phyloP scores from a whole-genome alignment of 2,797 vertebrate species.

The Holocentrus rufus region DNA sequence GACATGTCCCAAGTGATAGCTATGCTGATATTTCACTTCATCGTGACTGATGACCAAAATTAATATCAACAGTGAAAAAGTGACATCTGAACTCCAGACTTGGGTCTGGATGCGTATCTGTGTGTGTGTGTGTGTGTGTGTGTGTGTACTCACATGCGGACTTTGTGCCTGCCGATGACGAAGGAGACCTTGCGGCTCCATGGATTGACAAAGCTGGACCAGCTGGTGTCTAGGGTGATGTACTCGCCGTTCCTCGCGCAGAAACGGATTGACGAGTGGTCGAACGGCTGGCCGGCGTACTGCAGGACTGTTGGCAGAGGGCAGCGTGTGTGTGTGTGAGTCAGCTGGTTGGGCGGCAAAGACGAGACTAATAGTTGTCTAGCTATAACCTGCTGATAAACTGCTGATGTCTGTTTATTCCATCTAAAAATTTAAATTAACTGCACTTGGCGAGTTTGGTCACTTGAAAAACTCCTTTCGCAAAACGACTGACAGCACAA shows the following conservation, averaged over 20 bases:
- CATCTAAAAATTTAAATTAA: too few species aligned
- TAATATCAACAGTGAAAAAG: too few species aligned
- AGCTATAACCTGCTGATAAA: too few species aligned
- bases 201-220: slow-evolving; percentile 98
- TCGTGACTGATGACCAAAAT: too few species aligned
- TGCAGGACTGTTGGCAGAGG: slow-evolving; percentile 80
- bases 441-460: neutral
- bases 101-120: slow-evolving; percentile 1
- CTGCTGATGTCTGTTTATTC: too few species aligned
- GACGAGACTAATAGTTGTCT: too few species aligned
- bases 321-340: too few species aligned
- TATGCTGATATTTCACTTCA: too few species aligned
- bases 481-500: too few species aligned
- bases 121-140: neutral
- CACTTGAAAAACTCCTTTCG: too few species aligned
- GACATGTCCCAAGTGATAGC: neutral
- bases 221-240: slow-evolving; percentile 95
- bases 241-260: slow-evolving; percentile 93
- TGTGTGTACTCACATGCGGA: slow-evolving; percentile 89
- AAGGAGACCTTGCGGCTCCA: slow-evolving; percentile 98
- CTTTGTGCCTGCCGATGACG: slow-evolving; percentile 96
- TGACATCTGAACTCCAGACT: neutral
- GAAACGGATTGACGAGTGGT: slow-evolving; percentile 94
- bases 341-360: too few species aligned
- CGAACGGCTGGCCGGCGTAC: slow-evolving; percentile 91